Base-by-base conservation (phyloP, 2,113 vertebrate species). In the Jacana jacana region DNA sequence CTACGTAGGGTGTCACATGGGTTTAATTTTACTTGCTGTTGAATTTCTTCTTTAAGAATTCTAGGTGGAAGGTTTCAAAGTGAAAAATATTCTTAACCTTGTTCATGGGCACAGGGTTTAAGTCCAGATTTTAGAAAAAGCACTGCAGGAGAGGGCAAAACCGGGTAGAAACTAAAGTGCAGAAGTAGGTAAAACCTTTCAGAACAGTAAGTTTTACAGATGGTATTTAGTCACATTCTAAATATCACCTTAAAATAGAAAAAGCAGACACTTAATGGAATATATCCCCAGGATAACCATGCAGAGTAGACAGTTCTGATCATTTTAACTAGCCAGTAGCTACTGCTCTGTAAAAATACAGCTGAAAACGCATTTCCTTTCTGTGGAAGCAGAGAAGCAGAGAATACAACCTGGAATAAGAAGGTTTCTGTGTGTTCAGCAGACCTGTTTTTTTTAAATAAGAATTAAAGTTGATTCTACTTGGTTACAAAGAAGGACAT, bases 341-440 rank as follows among this genome's bases (percentile, higher is more conserved):
- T 60, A 77, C n/a, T 8, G 20, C 31, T 95, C 52, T 69, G 80
- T 78, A 88, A 91, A 97, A 97, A 92, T 84, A 82, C 22, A 92
- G 90, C 48, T 86, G 81, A 94, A 92, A 82, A 88, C 28, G 86
- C 57, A 90, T 44, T 96, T 86, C 44, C 51, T 81, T 89, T 88
- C 55, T 51, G 13, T 17, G 31, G 31, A 79, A 90, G 49, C 17
- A 85, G 57, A 81, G 80, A 93, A 93, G n/a, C n/a, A n/a, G n/a
- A n/a, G n/a, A n/a, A n/a, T n/a, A 89, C 11, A 75, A 93, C 71
- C 42, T 57, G 52, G 91, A 97, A 39, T 76, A 76, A 14, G 46
- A 87, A 89, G 10, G 37, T 35, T 84, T 93, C 28, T 48, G 33
- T 28, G 20, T 86, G 20, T n/a, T 97, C 84, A 90, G 68, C 42